Evolutionary conservation across 2,888 invertebrate species (phyloP).

Genomic region (Latheticus oryzae): DNA sequence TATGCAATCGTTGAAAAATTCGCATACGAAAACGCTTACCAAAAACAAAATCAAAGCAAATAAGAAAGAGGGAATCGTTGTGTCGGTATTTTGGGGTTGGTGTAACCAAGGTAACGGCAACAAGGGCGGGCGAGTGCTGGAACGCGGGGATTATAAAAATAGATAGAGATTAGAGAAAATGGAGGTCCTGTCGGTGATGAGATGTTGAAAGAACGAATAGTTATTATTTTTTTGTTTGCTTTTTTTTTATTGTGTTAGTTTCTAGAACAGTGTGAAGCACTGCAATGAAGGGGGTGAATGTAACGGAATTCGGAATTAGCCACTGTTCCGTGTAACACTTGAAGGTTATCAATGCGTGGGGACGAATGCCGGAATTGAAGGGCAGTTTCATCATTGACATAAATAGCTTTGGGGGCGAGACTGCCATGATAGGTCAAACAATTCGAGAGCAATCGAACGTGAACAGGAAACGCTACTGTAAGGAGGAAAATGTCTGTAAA

Average conservation of each 20-base stretch:
- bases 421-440: conserved; percentile 64
- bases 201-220: conserved; percentile 15
- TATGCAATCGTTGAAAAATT: too few species aligned
- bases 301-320: conserved; percentile 58
- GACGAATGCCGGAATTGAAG: conserved; percentile 49
- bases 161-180: conserved; percentile 64
- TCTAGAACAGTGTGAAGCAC: conserved; percentile 13
- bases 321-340: conserved; percentile 54
- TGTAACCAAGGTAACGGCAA: conserved; percentile 52
- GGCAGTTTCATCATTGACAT: conserved; percentile 58
- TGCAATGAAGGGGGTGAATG: conserved; percentile 38
- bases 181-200: conserved; percentile 53
- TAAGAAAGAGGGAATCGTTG: conserved; percentile 51
- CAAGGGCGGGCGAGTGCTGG: conserved; percentile 56
- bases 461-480: conserved; percentile 66
- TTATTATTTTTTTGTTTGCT: too few species aligned
- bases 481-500: conserved; percentile 66
- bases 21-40: conserved; percentile 47
- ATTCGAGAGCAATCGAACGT: conserved; percentile 65
- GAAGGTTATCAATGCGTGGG: conserved; percentile 57
- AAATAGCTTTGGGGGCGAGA: conserved; percentile 55
- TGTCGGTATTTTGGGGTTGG: conserved; percentile 54
- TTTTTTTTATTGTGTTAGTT: background rate
- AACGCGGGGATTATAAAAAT: conserved; percentile 65
- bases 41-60: conserved; percentile 54